These are phyloP conservation scores for Hirtodrosophila cameraria DNA, from an alignment of 2,888 invertebrate genomes.

Conservation along the genomic window DNA sequence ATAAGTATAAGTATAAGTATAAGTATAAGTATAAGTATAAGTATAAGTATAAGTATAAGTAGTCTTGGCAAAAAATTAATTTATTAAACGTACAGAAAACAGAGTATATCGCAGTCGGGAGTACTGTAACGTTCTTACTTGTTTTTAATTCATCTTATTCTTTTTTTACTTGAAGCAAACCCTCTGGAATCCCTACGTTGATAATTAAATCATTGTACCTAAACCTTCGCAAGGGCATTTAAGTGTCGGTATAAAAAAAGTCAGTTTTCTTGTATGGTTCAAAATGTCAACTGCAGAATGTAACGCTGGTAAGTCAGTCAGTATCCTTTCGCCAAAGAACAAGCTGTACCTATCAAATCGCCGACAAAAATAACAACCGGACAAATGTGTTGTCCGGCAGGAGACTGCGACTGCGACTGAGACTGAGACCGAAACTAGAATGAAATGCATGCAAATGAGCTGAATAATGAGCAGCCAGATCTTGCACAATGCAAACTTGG, in stretches of 20 bases:
- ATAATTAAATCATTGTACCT: too few relatives aligned
- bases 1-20: too few relatives aligned
- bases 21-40: too few relatives aligned
- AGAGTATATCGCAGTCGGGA: too few relatives aligned
- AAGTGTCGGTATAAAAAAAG: not conserved
- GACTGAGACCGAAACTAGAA: constrained; percentile 17
- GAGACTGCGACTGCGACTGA: constrained; percentile 6
- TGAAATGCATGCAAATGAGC: constrained; percentile 77
- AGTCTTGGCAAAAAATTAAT: too few relatives aligned
- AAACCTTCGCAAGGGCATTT: constrained; percentile 4
- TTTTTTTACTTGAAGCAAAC: too few relatives aligned
- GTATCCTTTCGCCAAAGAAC: too few relatives aligned
- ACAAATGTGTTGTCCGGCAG: constrained; percentile 41
- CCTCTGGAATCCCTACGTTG: too few relatives aligned
- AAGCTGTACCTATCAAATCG: constrained; percentile 34
- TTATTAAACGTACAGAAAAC: too few relatives aligned
- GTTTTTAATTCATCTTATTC: too few relatives aligned
- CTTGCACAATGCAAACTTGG: constrained; percentile 17
- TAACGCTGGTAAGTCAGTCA: constrained; percentile 34
- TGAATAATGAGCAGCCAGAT: constrained; percentile 71
- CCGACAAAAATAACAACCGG: constrained; percentile 37
- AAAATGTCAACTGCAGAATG: constrained; percentile 37
- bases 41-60: too few relatives aligned
- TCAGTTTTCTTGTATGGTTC: not conserved
- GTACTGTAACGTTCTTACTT: too few relatives aligned